Evolutionary conservation across 2,113 vertebrate genomes (phyloP), one percentile per base, ranked within the genome.

Genomic region (Pipra filicauda): DNA sequence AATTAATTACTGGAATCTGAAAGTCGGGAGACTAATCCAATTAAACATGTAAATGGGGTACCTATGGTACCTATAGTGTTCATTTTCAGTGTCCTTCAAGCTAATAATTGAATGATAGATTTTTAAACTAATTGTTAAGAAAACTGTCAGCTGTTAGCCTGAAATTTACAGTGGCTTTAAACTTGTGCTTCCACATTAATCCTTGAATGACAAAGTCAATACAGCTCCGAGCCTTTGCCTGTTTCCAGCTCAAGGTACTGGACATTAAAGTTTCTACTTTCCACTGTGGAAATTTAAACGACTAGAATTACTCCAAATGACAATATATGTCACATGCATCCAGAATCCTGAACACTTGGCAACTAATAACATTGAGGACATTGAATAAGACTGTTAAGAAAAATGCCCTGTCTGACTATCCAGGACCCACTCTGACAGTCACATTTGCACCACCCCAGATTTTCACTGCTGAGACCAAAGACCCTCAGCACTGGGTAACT

Each of bases 1-100:
- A 97, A 96, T 97, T 97, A 98, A 98, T 97, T 95, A 89, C 91
- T 91, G 80, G 51, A 90, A 97, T 97, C 64, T 96, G 94, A 98
- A 98, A 98, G 90, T 92, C 92, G 96, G 91, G 75, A 90, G 82
- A 93, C 87, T 97, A 96, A 98, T 97, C 66, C 26, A 57, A 97
- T 98, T 98, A 98, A 97, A 96, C 83, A 97, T 96, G 96, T 95
- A 97, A 97, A 98, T 96, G 55, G 43, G 37, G 80, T 62, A 94
- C 67, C 79, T 76, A 89, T 89, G 37, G 80, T 62, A 94, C 67
- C 79, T 76, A 88, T 89, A 26, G 15, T 92, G 57, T 93, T 98
- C 92, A 83, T 96, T 97, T 97, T 80, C 79, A 85, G 37, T 94
- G 93, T 96, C 91, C 95, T 97, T 97, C 95, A 85, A 94, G 85